Evolutionary conservation across 2,888 invertebrate genomes (phyloP).

Genomic region (Tinea trinotella): DNA sequence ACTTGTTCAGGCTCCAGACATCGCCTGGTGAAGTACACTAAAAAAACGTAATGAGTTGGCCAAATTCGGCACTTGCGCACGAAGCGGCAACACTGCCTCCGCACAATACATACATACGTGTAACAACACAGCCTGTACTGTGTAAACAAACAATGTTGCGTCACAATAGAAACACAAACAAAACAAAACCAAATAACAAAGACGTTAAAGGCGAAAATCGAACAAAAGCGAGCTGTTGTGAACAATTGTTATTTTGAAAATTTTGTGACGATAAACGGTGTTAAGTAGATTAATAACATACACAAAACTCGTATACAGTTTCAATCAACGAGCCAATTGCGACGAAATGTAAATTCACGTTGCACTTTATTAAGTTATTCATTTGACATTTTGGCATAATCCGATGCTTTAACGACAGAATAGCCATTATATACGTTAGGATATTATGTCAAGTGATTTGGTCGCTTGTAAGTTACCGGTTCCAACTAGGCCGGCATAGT

Average conservation of each 20-base stretch:
- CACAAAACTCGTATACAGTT: not conserved
- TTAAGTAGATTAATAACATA: slow-evolving; percentile 1
- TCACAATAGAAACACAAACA: not conserved
- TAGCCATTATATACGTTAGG: no score
- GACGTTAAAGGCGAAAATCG: slow-evolving; percentile 28
- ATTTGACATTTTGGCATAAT: no score
- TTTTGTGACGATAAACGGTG: slow-evolving; percentile 19
- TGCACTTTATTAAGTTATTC: no score
- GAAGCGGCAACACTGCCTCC: not conserved
- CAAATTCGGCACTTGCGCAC: not conserved
- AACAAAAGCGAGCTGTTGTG: slow-evolving; percentile 22
- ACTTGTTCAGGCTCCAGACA: not conserved
- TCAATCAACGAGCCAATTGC: not conserved
- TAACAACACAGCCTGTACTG: not conserved
- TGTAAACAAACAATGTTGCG: slow-evolving; percentile 10
- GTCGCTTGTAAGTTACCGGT: no score
- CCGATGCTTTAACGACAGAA: no score
- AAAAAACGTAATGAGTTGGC: slow-evolving; percentile 1
- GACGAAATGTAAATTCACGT: no score
- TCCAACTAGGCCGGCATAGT: no score
- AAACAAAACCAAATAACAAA: not conserved
- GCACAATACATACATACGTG: not conserved
- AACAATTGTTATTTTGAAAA: slow-evolving; percentile 45
- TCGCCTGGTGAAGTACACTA: not conserved
- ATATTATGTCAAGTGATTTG: no score